Base-by-base conservation (phyloP, 2,797 vertebrate genomes). In the Acanthis flammea region DNA sequence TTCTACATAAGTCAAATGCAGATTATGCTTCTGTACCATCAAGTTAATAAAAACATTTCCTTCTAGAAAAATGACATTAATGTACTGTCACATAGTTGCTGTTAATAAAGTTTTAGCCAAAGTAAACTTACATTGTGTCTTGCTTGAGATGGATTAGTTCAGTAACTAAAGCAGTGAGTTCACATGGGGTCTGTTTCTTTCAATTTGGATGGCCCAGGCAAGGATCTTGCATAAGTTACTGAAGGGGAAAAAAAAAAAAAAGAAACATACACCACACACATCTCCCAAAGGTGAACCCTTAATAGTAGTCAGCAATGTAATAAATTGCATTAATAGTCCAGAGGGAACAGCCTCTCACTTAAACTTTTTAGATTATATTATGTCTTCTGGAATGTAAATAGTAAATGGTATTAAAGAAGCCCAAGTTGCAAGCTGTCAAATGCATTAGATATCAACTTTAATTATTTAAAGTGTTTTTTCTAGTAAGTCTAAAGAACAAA, bases 51-150 rank as follows among this genome's bases (percentile, higher is more conserved):
- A 93, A 84, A 54, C 7, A 22, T 71, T 79, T 75, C 8, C 30
- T 76, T 73, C 44, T 53, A 48, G 88, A 85, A 93, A 70, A 21
- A 31, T 18, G 55, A 17, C 0, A 0, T 41, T 60, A 4, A 12
- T 14, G 8, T 67, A 57, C 39, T 77, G 21, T 28, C 44, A 65
- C 6, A 5, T 77, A 42, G 15, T 92, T 79, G 27, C 10, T 80
- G 14, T 77, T 83, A 50, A 37, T 65, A 44, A 90, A 90, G 28
- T 82, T 94, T 85, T 68, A 88, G 70, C 21, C 15, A 35, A 72
- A 89, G 50, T 92, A 89, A 86, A 83, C 51, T 83, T 87, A 37
- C 7, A 39, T 44, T 85, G n/a, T 71, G 19, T 61, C 27, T 51
- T 80, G 6, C 41, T 48, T 84, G 51, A 24, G 23, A 15, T 41